These are phyloP conservation scores for Troilus luridus DNA, from an alignment of 2,888 invertebrate species.

Conservation along the genomic window DNA sequence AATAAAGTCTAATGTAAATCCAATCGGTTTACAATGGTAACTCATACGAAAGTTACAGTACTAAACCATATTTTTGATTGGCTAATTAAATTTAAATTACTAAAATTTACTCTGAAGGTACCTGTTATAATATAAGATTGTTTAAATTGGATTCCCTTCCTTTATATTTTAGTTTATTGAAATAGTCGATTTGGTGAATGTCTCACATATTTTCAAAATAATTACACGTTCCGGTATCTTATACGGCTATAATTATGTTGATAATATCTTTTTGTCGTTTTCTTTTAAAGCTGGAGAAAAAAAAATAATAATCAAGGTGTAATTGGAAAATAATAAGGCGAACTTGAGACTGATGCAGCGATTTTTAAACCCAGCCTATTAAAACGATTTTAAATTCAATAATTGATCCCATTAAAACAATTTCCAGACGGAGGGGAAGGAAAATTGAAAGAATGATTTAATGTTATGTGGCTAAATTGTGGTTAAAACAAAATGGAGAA, in stretches of 20 bases:
- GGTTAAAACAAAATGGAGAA: constrained; percentile 2
- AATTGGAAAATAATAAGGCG: constrained; percentile 17
- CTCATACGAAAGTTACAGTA: no score
- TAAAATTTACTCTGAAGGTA: no score
- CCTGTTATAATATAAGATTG: no score
- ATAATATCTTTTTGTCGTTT: neutral
- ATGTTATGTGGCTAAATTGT: constrained; percentile 31
- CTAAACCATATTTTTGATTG: no score
- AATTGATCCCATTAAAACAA: constrained; percentile 37
- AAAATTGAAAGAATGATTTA: constrained; percentile 47
- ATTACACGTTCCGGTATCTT: neutral
- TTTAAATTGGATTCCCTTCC: neutral
- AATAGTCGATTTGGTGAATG: neutral
- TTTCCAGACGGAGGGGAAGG: neutral
- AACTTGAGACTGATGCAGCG: neutral
- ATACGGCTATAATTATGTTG: neutral
- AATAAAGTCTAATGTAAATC: no score
- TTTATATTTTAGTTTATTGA: neutral
- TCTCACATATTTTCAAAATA: neutral
- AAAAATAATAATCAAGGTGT: neutral
- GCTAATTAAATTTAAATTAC: no score
- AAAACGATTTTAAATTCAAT: constrained; percentile 36
- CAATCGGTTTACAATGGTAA: no score
- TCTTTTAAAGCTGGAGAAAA: neutral
- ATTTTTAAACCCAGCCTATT: neutral